A percentile compares a stretch with the other conserved stretches of the same genome.
phyloP scores from a whole-genome alignment of 2,797 vertebrate species.

The Phalloptychus januarius region DNA sequence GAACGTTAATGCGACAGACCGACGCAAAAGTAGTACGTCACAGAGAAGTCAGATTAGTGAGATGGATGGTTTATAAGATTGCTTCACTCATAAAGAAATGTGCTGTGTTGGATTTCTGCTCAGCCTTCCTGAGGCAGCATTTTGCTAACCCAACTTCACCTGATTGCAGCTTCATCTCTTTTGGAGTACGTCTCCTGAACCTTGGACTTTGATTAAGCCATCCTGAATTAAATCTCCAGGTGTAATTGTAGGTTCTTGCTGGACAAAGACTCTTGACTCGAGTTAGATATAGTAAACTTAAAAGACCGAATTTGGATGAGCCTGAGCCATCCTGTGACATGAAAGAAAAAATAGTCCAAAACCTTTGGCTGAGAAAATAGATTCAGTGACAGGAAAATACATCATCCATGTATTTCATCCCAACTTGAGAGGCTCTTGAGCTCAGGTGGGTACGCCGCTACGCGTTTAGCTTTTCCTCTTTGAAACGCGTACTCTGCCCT shows the following conservation, averaged over 20 bases:
- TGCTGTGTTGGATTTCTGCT: neutral
- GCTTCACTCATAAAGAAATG: neutral
- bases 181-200: neutral
- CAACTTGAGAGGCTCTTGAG: slow-evolving; percentile 3
- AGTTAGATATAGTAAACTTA: neutral
- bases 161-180: neutral
- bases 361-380: neutral
- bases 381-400: neutral
- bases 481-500: slow-evolving; percentile 11
- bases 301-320: neutral
- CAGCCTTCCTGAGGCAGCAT: neutral
- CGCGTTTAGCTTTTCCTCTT: slow-evolving; percentile 12
- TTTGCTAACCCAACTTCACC: neutral
- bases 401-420: slow-evolving; percentile 7
- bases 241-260: neutral
- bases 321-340: neutral
- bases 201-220: neutral
- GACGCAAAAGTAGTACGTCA: neutral
- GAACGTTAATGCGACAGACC: neutral
- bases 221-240: neutral
- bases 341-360: neutral
- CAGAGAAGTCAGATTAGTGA: neutral
- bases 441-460: slow-evolving; percentile 17
- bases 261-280: neutral
- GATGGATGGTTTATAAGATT: neutral